phyloP scores from a whole-genome alignment of 1,140 invertebrate species.

The Meloidogyne exigua region DNA sequence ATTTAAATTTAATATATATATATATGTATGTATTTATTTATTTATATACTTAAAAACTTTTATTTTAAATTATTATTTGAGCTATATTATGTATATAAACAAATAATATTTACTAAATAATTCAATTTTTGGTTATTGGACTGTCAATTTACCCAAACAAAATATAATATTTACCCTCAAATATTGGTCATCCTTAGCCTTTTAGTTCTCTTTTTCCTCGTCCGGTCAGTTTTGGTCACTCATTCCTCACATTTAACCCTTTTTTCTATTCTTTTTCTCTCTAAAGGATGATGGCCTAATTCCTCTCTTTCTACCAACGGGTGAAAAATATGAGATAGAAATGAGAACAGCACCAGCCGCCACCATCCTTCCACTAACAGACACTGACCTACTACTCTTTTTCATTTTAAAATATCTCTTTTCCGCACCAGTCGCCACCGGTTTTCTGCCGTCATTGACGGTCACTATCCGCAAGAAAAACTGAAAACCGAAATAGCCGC shows the following conservation, averaged over 20 bases:
- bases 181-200: no score
- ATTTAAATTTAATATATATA: no score
- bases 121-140: not conserved
- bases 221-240: not conserved
- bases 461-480: not conserved
- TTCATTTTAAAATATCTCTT: not conserved
- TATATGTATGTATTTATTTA: no score
- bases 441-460: not conserved
- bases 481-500: not conserved
- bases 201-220: not conserved
- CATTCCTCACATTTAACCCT: not conserved
- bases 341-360: constrained; percentile 1
- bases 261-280: not conserved
- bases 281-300: not conserved
- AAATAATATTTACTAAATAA: no score
- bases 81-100: no score
- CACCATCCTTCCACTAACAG: not conserved
- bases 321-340: no score
- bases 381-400: not conserved
- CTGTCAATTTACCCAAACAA: not conserved
- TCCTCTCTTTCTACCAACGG: not conserved
- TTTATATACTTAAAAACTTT: no score
- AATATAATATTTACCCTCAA: no score
- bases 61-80: no score
- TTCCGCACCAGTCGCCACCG: not conserved